Evolutionary conservation across 2,888 invertebrate species (phyloP).

Genomic region (Pachliopta kotzebuea): DNA sequence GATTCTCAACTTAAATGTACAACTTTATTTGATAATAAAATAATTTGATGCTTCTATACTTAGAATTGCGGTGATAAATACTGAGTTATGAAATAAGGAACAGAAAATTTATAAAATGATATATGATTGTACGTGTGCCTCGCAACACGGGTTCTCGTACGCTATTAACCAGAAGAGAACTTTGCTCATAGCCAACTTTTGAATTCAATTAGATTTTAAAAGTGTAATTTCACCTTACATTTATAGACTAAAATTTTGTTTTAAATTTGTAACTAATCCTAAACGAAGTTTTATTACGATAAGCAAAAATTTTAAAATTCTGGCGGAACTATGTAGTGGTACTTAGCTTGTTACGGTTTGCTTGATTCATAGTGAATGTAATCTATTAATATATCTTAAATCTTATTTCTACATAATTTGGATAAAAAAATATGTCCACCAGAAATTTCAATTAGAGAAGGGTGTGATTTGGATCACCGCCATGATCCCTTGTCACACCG

Average conservation of each 20-base stretch:
- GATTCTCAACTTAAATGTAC: no score
- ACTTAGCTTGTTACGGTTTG: no score
- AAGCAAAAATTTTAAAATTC: no score
- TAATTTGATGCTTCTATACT: no score
- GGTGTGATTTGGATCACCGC: background rate
- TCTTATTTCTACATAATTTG: no score
- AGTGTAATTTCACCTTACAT: conserved; percentile 6
- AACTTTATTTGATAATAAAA: no score
- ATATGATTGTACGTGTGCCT: background rate
- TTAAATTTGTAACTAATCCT: background rate
- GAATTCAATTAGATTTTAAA: conserved; percentile 9
- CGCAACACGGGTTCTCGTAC: conserved; percentile 7
- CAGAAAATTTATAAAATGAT: background rate
- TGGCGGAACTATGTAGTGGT: no score
- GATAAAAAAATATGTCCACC: background rate
- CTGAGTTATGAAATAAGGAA: no score
- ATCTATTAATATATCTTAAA: no score
- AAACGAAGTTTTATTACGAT: no score
- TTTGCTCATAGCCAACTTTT: conserved; percentile 12
- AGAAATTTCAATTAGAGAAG: conserved; percentile 1
- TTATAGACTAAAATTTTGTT: background rate
- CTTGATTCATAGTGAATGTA: no score
- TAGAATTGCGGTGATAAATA: no score
- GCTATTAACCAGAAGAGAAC: conserved; percentile 11
- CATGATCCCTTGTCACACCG: background rate